phyloP scores from a whole-genome alignment of 64 coral and sea anemone species.

The Montipora efflorescens region DNA sequence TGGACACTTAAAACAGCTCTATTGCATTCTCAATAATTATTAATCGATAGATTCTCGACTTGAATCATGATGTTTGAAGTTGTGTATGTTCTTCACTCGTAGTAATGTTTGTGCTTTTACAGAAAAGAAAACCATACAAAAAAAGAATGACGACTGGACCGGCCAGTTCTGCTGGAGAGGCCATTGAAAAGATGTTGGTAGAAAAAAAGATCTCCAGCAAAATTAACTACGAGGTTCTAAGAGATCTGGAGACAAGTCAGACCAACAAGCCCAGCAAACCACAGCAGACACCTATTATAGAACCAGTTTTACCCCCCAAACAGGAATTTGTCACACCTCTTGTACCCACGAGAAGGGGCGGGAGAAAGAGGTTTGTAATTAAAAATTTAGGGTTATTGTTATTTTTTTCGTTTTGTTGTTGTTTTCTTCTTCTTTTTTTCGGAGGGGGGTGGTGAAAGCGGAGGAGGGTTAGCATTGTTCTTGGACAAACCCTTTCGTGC shows the following conservation, averaged over 20 bases:
- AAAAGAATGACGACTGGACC: constrained; percentile 65
- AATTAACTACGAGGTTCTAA: constrained; percentile 97
- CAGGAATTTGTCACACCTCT: constrained; percentile 73
- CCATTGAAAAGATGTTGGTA: constrained; percentile 99
- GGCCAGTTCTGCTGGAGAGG: constrained; percentile 91
- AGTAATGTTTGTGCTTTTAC: neutral
- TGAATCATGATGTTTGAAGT: too few species aligned
- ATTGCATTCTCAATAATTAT: too few species aligned
- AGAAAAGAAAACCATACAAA: constrained; percentile 90
- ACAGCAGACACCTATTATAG: constrained; percentile 23
- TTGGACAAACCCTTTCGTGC: too few species aligned
- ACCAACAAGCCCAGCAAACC: constrained; percentile 64
- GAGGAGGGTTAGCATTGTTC: too few species aligned
- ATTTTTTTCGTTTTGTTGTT: too few species aligned
- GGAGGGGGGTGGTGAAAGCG: too few species aligned
- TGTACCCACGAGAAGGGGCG: constrained; percentile 72
- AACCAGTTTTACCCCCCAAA: neutral
- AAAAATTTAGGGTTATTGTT: neutral
- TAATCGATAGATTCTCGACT: too few species aligned
- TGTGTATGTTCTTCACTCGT: too few species aligned
- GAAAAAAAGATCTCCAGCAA: constrained; percentile 98
- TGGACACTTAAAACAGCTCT: too few species aligned
- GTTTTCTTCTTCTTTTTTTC: too few species aligned
- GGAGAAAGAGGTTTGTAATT: constrained; percentile 73
- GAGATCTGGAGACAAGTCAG: constrained; percentile 92